Evolutionary conservation across 2,888 invertebrate species (phyloP), one percentile per base, ranked within the genome.

Genomic region (Chloroclysta siterata): DNA sequence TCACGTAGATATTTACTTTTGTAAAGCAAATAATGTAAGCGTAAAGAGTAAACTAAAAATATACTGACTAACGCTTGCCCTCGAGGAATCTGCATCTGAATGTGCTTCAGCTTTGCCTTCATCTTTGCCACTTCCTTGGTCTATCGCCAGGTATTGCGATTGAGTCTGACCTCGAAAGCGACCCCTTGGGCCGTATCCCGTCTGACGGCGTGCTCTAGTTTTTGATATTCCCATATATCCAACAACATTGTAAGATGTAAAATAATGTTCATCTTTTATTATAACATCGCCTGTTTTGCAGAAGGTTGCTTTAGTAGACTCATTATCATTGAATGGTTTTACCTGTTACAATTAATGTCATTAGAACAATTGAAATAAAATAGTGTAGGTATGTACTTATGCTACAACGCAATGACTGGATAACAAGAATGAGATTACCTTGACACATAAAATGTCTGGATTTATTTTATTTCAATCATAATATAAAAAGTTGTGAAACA

Each of bases 21-120:
- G 44, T 41, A 29, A 47, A 14, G 8, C 3, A 4, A 53, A 11
- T 1, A 52, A 28, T 10, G 22, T 15, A 17, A 52, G 4, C 22
- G 39, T 15, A 11, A 22, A 13, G n/a, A 13, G 7, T 4, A 7
- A 44, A 13, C 29, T 1, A 46, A 44, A 57, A 51, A 8, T 22
- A 56, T 82, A 95, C 96, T 94, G 83, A 96, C 96, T 95, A 79
- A 96, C 96, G 76, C 95, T 92, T 10, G 96, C 96, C 76, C 94
- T 94, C 0, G 96, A 96, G 11, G 95, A 94, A 73, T 95, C 95
- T 47, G 95, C 95, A 22, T 95, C 95, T 4, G 97, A 96, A 82
- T 96, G 96, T 0, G 97, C 97, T 82, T 97, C 97, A 0, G 97
- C 97, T 81, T 95, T 96, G 15, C 97, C 97, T 44, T 94, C 94